Evolutionary conservation across 2,888 invertebrate species (phyloP), one percentile per base, ranked within the genome.

Genomic region (Campoplex nolae): DNA sequence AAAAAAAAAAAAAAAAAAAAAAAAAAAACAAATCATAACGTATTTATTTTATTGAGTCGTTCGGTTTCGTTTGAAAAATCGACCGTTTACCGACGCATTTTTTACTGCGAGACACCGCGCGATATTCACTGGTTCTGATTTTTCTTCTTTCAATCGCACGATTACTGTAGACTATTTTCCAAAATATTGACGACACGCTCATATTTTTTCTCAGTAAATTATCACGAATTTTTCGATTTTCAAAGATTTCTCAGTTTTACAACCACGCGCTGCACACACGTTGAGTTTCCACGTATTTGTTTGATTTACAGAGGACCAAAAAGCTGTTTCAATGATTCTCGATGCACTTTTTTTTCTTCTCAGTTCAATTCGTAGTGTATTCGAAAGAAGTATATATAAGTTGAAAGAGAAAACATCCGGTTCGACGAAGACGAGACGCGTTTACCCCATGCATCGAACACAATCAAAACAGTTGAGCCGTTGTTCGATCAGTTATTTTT

Each of bases 401-500:
- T 42, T 67, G 35, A 54, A 68, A 48, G 45, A 35, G 16, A 35
- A 85, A 87, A 87, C 85, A 87, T 85, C 87, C 87, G 76, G 87
- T 71, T 85, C 35, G 45, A n/a, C 56, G 74, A 2, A 54, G 11
- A 23, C 48, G 1, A 28, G 3, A 42, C 48, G 45, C 6, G 54
- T 18, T 6, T 18, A 74, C 58, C 58, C 42, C 38, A 42, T 11
- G 28, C 42, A 48, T 75, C 9, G 38, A 48, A 18, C 23, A 48
- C 45, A 70, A 28, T 54, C 8, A 48, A 56, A 58, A 88, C 83
- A 88, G 85, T 87, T 65, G 42, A 82, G 58, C 35, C 83, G 65
- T 88, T 88, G 87, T 88, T 79, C 73, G 80, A 73, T 70, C 75
- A 58, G 75, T 82, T 75, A 75, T 85, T 83, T 85, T 84, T 73